Evolutionary conservation across 2,797 vertebrate species (phyloP), one percentile per base, ranked within the genome.

Genomic region (Bovichtus diacanthus): DNA sequence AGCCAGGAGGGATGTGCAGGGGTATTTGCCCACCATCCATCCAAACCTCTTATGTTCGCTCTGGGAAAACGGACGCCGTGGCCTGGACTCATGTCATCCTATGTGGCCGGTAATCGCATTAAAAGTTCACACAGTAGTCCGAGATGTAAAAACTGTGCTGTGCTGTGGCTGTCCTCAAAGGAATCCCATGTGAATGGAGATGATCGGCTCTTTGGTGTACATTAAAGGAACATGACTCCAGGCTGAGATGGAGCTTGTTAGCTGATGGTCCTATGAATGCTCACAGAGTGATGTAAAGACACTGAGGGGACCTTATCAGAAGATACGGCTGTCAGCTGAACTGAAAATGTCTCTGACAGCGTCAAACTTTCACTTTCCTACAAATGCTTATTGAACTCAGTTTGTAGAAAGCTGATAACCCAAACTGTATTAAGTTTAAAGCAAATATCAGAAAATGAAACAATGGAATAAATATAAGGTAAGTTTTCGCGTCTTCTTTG

Each of bases 21-120:
- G 74, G 71, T 75, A 77, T 80, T 72, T 63, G 70, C 58, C 84
- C 68, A 82, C 83, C 84, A 82, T 84, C 87, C 56, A 84, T 87
- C 83, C 78, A 79, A 82, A 80, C 68, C 87, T 91, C 90, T 90
- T 93, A 86, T 93, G 90, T 75, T 91, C 18, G 72, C 82, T 82
- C n/a, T 71, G 78, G 72, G 64, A 87, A 89, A 87, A 83, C 79
- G 79, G 84, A 89, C 85, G 83, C 78, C 66, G 51, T 15, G 76
- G 78, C 84, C 75, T 50, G 78, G 23, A 68, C 84, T 76, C 86
- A 2, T 78, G 87, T 93, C 91, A 87, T 77, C 80, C 79, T 61
- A 74, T 49, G 81, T 79, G 80, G 70, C 65, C 29, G 16, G 74
- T 92, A 90, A 93, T 90, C 80, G 47, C 73, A 87, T 92, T 90